Evolutionary conservation across 2,888 invertebrate genomes (phyloP).

Genomic region (Crossocerus cetratus): DNA sequence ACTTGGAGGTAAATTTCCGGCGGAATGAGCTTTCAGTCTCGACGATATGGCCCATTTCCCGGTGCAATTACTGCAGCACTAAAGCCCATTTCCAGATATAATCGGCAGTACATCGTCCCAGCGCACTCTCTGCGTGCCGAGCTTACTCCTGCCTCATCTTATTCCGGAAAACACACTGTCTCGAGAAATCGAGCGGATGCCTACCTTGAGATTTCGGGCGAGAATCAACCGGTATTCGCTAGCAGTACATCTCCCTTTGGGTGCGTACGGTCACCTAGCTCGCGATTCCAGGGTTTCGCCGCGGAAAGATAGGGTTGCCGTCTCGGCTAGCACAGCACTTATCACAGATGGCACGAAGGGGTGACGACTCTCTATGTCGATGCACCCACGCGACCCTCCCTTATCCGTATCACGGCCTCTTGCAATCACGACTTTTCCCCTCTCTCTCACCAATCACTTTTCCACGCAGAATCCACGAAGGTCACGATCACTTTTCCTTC

Average conservation of each 20-base stretch:
- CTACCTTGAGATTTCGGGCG: slow-evolving; percentile 70
- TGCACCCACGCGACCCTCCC: no score
- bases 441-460: slow-evolving; percentile 21
- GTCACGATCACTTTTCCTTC: slow-evolving; percentile 16
- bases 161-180: not conserved
- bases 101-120: not conserved
- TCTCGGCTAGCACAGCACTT: slow-evolving; percentile 20
- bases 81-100: slow-evolving; percentile 15
- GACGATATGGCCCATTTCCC: slow-evolving; percentile 4
- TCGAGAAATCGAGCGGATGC: slow-evolving; percentile 11
- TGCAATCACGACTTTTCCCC: no score
- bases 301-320: not conserved
- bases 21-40: slow-evolving; percentile 12
- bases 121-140: not conserved
- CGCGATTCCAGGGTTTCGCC: not conserved
- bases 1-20: slow-evolving; percentile 13
- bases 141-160: no score
- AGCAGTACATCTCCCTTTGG: slow-evolving; percentile 64
- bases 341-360: slow-evolving; percentile 16
- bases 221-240: slow-evolving; percentile 65
- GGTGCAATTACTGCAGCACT: slow-evolving; percentile 8
- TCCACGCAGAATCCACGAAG: not conserved
- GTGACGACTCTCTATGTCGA: not conserved
- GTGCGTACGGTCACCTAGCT: slow-evolving; percentile 22
- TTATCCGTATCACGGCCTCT: no score